A percentile compares a stretch with the other conserved stretches of the same genome.
Conservation (phyloP, 2,113 vertebrate species). For the Oreotrochilus melanogaster region DNA sequence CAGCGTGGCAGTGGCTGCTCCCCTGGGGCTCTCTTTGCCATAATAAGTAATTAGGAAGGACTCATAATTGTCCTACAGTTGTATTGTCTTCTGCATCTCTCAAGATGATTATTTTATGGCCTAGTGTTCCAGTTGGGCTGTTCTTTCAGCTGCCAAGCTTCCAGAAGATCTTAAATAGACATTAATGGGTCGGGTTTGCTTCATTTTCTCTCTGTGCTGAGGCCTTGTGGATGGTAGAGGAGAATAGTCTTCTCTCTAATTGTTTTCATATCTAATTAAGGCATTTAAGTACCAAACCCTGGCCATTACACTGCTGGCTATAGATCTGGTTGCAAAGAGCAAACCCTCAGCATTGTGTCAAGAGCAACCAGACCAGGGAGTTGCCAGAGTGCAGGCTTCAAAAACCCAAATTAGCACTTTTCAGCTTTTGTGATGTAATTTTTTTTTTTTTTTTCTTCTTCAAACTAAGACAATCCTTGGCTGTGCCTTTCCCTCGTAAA, state of each 20-base stretch:
- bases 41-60: neutral
- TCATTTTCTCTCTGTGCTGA: neutral
- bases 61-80: neutral
- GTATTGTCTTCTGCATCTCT: neutral
- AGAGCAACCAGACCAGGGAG: neutral
- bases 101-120: neutral
- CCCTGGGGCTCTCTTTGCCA: neutral
- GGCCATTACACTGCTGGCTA: neutral
- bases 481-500: neutral
- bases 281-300: neutral
- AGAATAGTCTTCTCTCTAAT: neutral
- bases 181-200: neutral
- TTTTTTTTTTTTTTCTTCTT: neutral
- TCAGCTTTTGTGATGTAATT: neutral
- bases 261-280: constrained; percentile 40
- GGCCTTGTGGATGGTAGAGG: neutral
- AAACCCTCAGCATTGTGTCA: neutral
- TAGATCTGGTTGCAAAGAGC: neutral
- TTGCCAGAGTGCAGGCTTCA: neutral
- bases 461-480: neutral
- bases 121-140: neutral
- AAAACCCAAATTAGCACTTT: constrained; percentile 2
- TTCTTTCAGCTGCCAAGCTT: neutral
- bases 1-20: neutral
- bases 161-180: neutral